Conservation (phyloP, 2,888 invertebrate genomes). For the Dinocampus coccinellae region DNA sequence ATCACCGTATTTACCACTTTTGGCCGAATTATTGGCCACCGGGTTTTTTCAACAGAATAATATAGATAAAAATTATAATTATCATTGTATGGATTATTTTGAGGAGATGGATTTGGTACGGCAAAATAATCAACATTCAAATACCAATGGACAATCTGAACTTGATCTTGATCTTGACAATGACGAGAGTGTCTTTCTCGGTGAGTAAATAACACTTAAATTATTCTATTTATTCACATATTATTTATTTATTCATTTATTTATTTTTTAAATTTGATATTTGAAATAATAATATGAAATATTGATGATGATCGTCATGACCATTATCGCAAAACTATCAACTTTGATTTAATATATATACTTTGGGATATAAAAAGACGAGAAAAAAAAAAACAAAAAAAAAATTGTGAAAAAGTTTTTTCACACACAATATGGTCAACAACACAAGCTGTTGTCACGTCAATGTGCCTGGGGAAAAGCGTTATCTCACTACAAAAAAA, state of each 20-base stretch:
- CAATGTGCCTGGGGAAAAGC: conserved; percentile 32
- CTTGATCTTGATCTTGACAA: conserved; percentile 62
- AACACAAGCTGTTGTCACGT: conserved; percentile 41
- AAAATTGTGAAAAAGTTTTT: conserved; percentile 39
- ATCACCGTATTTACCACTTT: conserved; percentile 63
- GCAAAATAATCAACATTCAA: conserved; percentile 44
- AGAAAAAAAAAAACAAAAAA: not conserved
- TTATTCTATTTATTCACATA: too few relatives aligned
- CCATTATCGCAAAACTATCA: not conserved
- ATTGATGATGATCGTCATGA: too few relatives aligned
- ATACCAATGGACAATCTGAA: conserved; percentile 54
- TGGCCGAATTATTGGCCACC: conserved; percentile 64
- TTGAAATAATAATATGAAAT: too few relatives aligned
- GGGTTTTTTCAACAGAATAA: conserved; percentile 55
- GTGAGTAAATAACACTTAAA: too few relatives aligned
- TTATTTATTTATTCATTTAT: too few relatives aligned
- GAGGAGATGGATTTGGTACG: conserved; percentile 47
- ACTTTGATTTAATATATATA: conserved; percentile 5
- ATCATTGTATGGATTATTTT: conserved; percentile 27
- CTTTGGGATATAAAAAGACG: too few relatives aligned
- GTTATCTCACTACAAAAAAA: conserved; percentile 29
- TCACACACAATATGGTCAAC: conserved; percentile 30
- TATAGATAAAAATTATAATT: conserved; percentile 8
- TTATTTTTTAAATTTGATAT: too few relatives aligned
- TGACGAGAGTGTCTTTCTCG: conserved; percentile 65